phyloP scores from a whole-genome alignment of 1,140 invertebrate genomes.

The Fopius arisanus region DNA sequence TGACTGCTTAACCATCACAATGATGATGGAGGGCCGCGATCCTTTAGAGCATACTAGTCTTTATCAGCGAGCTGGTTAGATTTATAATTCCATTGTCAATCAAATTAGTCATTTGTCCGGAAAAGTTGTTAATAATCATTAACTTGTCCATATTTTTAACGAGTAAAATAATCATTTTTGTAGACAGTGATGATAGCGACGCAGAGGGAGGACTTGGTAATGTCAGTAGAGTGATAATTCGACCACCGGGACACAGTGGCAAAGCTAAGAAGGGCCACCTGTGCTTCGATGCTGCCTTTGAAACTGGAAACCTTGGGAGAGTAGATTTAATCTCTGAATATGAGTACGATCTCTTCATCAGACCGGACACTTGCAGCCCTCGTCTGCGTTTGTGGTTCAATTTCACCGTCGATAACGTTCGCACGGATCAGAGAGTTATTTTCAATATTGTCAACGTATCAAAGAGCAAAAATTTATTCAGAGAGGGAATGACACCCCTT shows the following conservation, averaged over 20 bases:
- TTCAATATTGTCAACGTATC: slow-evolving; percentile 98
- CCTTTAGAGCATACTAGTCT: slow-evolving; percentile 73
- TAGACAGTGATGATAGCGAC: slow-evolving; percentile 95
- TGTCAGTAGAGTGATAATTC: slow-evolving; percentile 89
- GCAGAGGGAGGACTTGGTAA: slow-evolving; percentile 94
- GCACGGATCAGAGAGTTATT: slow-evolving; percentile 92
- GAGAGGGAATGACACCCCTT: slow-evolving; percentile 90
- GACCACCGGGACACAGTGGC: slow-evolving; percentile 92
- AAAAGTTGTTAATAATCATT: no score
- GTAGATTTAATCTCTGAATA: slow-evolving; percentile 93
- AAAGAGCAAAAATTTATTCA: slow-evolving; percentile 88
- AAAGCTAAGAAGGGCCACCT: slow-evolving; percentile 94
- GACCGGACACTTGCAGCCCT: slow-evolving; percentile 96
- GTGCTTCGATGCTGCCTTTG: slow-evolving; percentile 97
- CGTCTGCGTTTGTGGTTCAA: slow-evolving; percentile 96
- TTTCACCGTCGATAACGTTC: slow-evolving; percentile 97
- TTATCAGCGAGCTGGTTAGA: slow-evolving; percentile 66
- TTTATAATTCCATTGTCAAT: neutral
- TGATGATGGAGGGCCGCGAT: slow-evolving; percentile 58
- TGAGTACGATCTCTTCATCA: slow-evolving; percentile 96
- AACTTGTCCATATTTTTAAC: no score
- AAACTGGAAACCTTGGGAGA: slow-evolving; percentile 94
- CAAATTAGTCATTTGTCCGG: no score
- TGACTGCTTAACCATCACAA: neutral
- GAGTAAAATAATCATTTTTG: slow-evolving; percentile 1